Evolutionary conservation across 1,140 invertebrate genomes (phyloP), one percentile per base, ranked within the genome.

Genomic region (Drosophila watanabei): DNA sequence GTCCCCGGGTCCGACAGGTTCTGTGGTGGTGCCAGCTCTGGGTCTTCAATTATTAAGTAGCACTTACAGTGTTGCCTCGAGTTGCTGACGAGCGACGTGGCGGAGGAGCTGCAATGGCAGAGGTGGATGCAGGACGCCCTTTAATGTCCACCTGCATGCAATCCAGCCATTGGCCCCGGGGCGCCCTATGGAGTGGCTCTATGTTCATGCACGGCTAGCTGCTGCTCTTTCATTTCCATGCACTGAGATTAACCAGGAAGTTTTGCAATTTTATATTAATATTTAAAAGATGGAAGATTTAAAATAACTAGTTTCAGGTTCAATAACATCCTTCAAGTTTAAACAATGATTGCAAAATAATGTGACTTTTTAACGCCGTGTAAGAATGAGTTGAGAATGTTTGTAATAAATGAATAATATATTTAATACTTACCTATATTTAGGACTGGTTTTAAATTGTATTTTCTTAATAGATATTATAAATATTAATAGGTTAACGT

Each of bases 61-160:
- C 70, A 73, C 70, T 73, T 73, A 51, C 70, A 68, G 68, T 69
- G 39, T 68, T 71, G 63, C 48, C 68, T 18, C 60, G 16, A n/a
- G n/a, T n/a, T n/a, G 30, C 45, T 58, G 37, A 45, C 37, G 63
- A 43, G 68, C 39, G 30, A 24, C n/a, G 49, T 28, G 46, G 46
- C 16, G 13, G n/a, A 18, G 45, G 18, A 24, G 52, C 33, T 24
- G 66, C 60, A 56, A 14, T 24, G 18, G 18, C 33, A 7, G 59
- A 45, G 48, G 35, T 46, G 68, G 68, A 56, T 71, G 68, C 68
- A 71, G 68, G 56, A 65, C 71, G 61, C 61, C 70, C 72, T 75
- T 84, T 73, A 84, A 49, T 49, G 78, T 80, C 66, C 77, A 63
- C 78, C 79, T 77, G 82, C 82, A 84, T 84, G 82, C 82, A 85